Evolutionary conservation across 1,140 invertebrate species (phyloP).

Genomic region (Magallana angulata): DNA sequence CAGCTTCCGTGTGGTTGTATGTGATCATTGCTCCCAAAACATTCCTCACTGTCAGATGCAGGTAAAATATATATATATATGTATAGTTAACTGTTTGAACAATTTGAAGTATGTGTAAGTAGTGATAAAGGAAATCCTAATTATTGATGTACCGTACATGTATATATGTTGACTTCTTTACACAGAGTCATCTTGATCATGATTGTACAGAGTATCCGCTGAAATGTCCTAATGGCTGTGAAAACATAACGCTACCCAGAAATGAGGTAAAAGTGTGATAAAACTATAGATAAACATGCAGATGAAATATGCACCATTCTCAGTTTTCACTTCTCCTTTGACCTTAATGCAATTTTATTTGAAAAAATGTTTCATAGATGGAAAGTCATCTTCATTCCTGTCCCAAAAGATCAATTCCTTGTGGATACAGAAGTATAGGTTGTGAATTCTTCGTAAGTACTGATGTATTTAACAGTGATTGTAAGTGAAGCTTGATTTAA

Average conservation of each 20-base stretch:
- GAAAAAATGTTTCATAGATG: not conserved
- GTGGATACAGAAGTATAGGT: constrained; percentile 22
- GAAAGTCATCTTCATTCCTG: not conserved
- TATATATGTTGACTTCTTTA: not conserved
- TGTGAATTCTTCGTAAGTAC: constrained; percentile 2
- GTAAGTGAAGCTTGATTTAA: too few relatives aligned
- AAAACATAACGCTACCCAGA: not conserved
- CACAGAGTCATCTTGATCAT: constrained; percentile 15
- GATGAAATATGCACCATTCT: too few relatives aligned
- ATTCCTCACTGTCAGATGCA: not conserved
- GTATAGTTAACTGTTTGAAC: too few relatives aligned
- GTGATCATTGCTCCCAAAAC: not conserved
- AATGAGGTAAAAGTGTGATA: not conserved
- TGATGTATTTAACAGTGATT: not conserved
- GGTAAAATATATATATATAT: not conserved
- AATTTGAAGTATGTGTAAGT: too few relatives aligned
- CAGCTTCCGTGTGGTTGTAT: not conserved
- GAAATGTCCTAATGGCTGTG: constrained; percentile 10
- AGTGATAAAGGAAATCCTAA: too few relatives aligned
- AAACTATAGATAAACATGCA: too few relatives aligned
- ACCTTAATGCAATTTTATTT: too few relatives aligned
- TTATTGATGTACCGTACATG: too few relatives aligned
- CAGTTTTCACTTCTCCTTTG: too few relatives aligned
- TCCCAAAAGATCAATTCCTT: not conserved
- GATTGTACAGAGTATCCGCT: not conserved